Evolutionary conservation across 2,797 vertebrate genomes (phyloP), one percentile per base, ranked within the genome.

Genomic region (Sebastes matsubarae): DNA sequence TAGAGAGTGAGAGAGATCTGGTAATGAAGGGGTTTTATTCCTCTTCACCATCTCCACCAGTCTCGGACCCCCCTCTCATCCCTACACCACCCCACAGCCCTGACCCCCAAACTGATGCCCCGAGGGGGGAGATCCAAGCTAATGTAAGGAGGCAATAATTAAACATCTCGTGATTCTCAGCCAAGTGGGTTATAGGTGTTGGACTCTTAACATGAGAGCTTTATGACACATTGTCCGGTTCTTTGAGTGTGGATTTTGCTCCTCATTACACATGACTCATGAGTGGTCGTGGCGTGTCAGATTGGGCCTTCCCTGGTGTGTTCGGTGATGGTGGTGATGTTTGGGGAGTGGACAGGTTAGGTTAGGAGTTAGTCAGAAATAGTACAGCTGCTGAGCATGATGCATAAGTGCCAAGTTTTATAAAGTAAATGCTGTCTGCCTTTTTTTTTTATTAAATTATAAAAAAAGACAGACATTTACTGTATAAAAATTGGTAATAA

Each of bases 141-240:
- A 94, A 96, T 94, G 90, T 86, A 90, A 95, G 80, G 88, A 92
- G 94, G 95, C 95, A 95, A 95, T 86, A 90, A 93, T 95, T 93
- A 95, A 94, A 89, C 79, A 90, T 91, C 91, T 84, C 65, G 72
- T 88, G 89, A 87, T 88, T 84, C 75, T 77, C 67, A 78, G 80
- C 79, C 88, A 87, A 92, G 88, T 90, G 89, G 81, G 87, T 89
- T 65, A 72, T 85, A 95, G 93, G 94, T 95, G 95, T 94, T 90
- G 86, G 64, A 36, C 68, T 77, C 82, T 77, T 93, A 92, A 95
- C 91, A 92, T 86, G 89, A 89, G 87, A 64, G 83, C 91, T 89
- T 94, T 74, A 69, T 95, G 95, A 96, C 95, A 94, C 88, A 32
- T 75, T 94, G 94, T 94, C 93, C 85, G 77, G 58, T 88, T 94